A percentile compares a stretch with the other conserved stretches of the same genome.
These are phyloP conservation scores for Galaxea fascicularis DNA, from an alignment of 92 coral and sea anemone species.

Conservation along the genomic window DNA sequence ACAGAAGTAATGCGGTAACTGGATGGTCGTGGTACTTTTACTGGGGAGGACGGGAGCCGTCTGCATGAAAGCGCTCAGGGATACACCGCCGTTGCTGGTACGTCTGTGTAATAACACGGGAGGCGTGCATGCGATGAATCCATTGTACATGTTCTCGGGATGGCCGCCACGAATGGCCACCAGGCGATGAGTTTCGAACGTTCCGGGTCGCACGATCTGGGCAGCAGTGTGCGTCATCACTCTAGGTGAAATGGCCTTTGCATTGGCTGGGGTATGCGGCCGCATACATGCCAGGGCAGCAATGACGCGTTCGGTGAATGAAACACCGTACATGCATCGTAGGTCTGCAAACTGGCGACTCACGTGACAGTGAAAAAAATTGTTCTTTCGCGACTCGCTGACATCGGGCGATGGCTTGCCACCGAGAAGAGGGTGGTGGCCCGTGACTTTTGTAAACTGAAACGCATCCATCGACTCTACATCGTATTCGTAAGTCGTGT, in stretches of 20 bases:
- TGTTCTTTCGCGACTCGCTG: not conserved
- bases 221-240: constrained; percentile 21
- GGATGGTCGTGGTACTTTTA: not conserved
- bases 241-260: not conserved
- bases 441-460: not conserved
- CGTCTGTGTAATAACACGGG: not conserved
- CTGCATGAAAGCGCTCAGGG: constrained; percentile 1
- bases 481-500: constrained; percentile 4
- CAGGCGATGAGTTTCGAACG: constrained; percentile 16
- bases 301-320: not conserved
- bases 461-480: not conserved
- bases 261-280: constrained; percentile 24
- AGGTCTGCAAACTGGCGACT: constrained; percentile 13
- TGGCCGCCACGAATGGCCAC: constrained; percentile 1
- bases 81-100: not conserved
- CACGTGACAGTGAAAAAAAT: constrained; percentile 30
- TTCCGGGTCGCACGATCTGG: not conserved
- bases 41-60: constrained; percentile 10
- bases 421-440: not conserved
- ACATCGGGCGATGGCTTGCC: not conserved
- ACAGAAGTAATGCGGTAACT: constrained; percentile 19
- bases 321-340: not conserved
- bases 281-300: constrained; percentile 7
- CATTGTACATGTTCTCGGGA: constrained; percentile 11
- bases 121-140: not conserved